Base-by-base conservation (phyloP, 2,888 invertebrate species). In the Cataglyphis livida region DNA sequence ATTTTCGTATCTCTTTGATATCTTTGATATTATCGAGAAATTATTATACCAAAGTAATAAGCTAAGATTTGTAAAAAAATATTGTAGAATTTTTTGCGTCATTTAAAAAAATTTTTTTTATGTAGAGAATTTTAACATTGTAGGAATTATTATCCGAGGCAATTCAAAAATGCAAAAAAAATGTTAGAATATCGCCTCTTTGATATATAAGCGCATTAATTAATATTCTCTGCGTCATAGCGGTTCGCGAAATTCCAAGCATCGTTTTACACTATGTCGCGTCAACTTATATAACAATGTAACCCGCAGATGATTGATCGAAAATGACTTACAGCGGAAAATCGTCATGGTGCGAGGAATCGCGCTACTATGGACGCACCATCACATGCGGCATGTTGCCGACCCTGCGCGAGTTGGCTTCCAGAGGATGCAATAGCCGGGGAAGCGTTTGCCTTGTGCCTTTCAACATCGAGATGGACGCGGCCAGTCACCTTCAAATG, bases 401-500 rank as follows among this genome's bases (percentile, higher is more conserved):
- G 1, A 96, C 96, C 15, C 95, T 97, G 48, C 95, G 96, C 88
- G 95, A 95, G 82, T 93, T 97, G 83, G 96, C 96, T 6, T 95
- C 95, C 82, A 96, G 96, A 82, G 96, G 96, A 9, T 97, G 97
- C 91, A 91, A 92, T 70, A 87, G 85, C 48, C 91, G 91, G 18
- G 88, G 91, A 3, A 91, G 90, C 84, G 82, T 93, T 59, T 94
- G 97, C 62, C 95, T 97, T 25, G 96, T 97, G 0, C 96, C 96
- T 78, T 76, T 88, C 62, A 92, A 93, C 78, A 96, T 96, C 21
- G 96, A 97, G 35, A 97, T 96, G 5, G 97, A 97, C 93, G 96
- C 97, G 41, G 97, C 97, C 6, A 97, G 96, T 9, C 97, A 97
- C 92, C 97, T 97, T 95, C 97, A 97, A 91, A 97, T 97, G 92